Evolutionary conservation across 2,797 vertebrate genomes (phyloP), one percentile per base, ranked within the genome.

Genomic region (Xerus rutilus): DNA sequence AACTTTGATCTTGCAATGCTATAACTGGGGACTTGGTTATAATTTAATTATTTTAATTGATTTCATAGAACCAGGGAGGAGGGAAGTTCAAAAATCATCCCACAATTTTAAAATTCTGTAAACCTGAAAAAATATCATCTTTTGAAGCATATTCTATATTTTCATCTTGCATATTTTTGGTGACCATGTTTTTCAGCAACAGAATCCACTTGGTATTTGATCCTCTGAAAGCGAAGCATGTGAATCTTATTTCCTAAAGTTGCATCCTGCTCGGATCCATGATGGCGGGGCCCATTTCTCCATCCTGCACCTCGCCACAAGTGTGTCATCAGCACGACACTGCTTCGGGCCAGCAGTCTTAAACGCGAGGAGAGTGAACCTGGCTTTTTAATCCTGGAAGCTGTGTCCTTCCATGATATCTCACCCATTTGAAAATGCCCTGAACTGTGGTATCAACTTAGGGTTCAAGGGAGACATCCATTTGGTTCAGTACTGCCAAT

Each of bases 401-500:
- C n/a, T 39, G 88, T 5, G 11, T 8, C 54, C 84, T 91, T 69
- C 88, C 91, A 83, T 83, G 59, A 45, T 62, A 76, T 2, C 32
- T 91, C 14, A 2, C 73, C 52, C 73, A 69, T 69, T 70, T 78
- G 10, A 91, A 93, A 95, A 73, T n/a, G 59, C 39, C 70, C 93
- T 90, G 92, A 45, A 39, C n/a, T 47, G 6, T 35, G 77, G 43
- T 79, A 94, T 90, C 83, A 93, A 87, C 96, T 92, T 90, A 91
- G 85, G 89, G 81, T 28, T 93, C 95, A 52, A 95, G 47, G 32
- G 86, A 88, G 20, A 79, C 76, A 73, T 43, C 84, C 93, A 91
- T 87, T 93, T 83, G 97, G 95, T 30, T 32, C 86, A 94, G 92
- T 74, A 85, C 90, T 94, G 78, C 89, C 93, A 91, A 32, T 97